Base-by-base conservation (phyloP, 1,140 invertebrate genomes). In the Drosophila sp. region DNA sequence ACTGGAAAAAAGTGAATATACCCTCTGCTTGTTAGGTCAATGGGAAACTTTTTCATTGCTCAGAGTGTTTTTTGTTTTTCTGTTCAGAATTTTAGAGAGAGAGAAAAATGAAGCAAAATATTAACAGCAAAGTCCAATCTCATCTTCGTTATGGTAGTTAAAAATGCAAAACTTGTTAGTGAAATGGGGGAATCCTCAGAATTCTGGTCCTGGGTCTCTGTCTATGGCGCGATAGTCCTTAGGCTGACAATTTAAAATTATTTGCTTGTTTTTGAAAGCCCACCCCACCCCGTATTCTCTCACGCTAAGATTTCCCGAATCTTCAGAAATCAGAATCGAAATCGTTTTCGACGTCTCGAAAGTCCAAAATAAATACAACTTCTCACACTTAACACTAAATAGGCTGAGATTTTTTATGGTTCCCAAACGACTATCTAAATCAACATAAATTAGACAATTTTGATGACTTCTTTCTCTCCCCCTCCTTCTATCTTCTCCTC, bases 81-180 rank as follows among this genome's bases (percentile, higher is more conserved):
- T 25, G 44, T 47, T 47, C 2, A 47, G 44, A 47, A 47, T 47
- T 47, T 25, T 23, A 8, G 23, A 4, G 8, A 47, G 44, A 40
- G 11, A 10, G 2, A 17, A 41, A 17, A 41, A 17, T 2, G 4
- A 8, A 23, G 17, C 17, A 50, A 50, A 50, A 27, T 50, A 50
- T 27, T 27, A 50, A 50, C 25, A 25, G 23, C 40, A 54, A 17
- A 40, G 40, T 29, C 8, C 47, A 38, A 23, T 47, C 11, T 7
- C 63, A 40, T 44, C 50, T 57, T 58, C 61, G 55, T 47, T 72
- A 62, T 68, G 76, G 76, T 75, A 71, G 76, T 80, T 80, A 79
- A 79, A 80, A 80, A 80, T 80, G 76, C 76, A 80, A 80, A 80
- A 80, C 78, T 80, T 80, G 80, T 80, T 80, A 80, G 72, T 76